phyloP scores from a whole-genome alignment of 2,888 invertebrate genomes.

The Gandaritis pyraliata region DNA sequence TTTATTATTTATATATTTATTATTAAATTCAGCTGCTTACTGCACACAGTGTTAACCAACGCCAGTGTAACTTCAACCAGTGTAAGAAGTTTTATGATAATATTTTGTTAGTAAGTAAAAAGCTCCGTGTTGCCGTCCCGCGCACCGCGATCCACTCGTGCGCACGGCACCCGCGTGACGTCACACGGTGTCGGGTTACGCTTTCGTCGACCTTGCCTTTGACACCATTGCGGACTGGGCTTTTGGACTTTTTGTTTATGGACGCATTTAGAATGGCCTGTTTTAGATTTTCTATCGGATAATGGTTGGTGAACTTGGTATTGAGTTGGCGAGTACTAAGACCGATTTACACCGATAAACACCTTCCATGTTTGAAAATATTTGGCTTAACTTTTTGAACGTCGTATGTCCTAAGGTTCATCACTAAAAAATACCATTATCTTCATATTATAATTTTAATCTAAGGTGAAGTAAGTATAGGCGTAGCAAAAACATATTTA shows the following conservation, averaged over 20 bases:
- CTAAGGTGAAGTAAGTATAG: too few relatives aligned
- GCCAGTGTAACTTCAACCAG: too few relatives aligned
- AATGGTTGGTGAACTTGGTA: constrained; percentile 19
- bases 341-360: background rate
- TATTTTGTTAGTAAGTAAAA: background rate
- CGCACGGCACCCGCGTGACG: constrained; percentile 81
- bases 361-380: background rate
- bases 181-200: constrained; percentile 78
- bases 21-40: too few relatives aligned
- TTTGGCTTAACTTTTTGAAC: background rate
- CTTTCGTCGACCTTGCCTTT: constrained; percentile 71
- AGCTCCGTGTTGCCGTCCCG: constrained; percentile 47
- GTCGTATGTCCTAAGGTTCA: too few relatives aligned
- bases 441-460: too few relatives aligned
- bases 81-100: background rate
- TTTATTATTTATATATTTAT: too few relatives aligned
- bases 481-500: too few relatives aligned
- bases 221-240: constrained; percentile 45
- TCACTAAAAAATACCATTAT: too few relatives aligned
- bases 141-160: constrained; percentile 58
- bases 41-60: too few relatives aligned
- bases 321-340: background rate
- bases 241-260: constrained; percentile 38
- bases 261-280: constrained; percentile 36
- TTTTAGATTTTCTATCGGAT: constrained; percentile 27